Evolutionary conservation across 1,140 invertebrate species (phyloP).

Genomic region (Drosophila orosa): DNA sequence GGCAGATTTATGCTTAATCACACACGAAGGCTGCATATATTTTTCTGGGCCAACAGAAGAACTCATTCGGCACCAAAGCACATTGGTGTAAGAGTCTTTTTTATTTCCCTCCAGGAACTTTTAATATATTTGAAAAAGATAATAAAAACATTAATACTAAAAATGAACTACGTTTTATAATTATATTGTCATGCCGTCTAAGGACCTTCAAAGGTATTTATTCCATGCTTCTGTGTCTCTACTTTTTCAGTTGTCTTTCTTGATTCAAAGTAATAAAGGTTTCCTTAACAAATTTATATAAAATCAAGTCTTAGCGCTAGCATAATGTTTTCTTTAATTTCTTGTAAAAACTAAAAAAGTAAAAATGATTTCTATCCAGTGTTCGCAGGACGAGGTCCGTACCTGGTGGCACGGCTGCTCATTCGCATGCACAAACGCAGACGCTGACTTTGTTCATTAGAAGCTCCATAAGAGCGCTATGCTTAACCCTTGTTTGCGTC

Average conservation of each 20-base stretch:
- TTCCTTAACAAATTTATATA: neutral
- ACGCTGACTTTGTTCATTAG: constrained; percentile 66
- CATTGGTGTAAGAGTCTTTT: neutral
- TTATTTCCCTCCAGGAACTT: neutral
- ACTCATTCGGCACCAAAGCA: neutral
- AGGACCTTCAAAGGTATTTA: neutral
- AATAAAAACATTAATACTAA: too few species aligned
- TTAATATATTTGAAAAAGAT: neutral
- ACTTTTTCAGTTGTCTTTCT: neutral
- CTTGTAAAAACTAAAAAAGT: neutral
- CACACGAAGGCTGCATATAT: constrained; percentile 67
- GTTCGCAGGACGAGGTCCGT: constrained; percentile 9
- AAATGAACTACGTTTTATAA: constrained; percentile 37
- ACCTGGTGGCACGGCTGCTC: constrained; percentile 32
- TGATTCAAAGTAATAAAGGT: neutral
- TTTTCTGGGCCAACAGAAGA: constrained; percentile 6
- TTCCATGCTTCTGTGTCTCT: neutral
- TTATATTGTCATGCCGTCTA: too few species aligned
- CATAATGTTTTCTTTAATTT: neutral
- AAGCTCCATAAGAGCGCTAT: constrained; percentile 52
- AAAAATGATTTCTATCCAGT: neutral
- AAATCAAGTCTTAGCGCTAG: neutral
- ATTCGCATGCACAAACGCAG: constrained; percentile 43
- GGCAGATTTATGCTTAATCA: constrained; percentile 72
- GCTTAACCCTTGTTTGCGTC: constrained; percentile 56